These are phyloP conservation scores for Pleuronectes platessa DNA, from an alignment of 2,113 vertebrate species.

Conservation along the genomic window DNA sequence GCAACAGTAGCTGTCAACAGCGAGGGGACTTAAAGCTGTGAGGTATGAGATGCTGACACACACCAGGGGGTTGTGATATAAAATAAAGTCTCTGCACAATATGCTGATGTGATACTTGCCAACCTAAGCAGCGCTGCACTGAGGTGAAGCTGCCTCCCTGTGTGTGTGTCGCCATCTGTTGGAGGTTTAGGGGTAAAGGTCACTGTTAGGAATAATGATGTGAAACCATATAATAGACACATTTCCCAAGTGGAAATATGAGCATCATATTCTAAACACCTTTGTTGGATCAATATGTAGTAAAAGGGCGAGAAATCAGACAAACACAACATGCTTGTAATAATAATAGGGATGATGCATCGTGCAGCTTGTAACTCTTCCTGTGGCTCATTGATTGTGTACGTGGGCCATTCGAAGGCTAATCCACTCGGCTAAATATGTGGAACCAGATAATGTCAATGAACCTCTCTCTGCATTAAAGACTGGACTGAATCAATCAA, in stretches of 20 bases:
- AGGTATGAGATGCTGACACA: not conserved
- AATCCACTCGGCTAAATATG: slow-evolving; percentile 56
- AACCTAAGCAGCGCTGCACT: not conserved
- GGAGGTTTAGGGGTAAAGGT: slow-evolving; percentile 33
- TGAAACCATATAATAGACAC: not conserved
- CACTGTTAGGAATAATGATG: not conserved
- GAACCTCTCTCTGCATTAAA: slow-evolving; percentile 46
- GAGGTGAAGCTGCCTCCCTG: not conserved
- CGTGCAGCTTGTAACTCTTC: slow-evolving; percentile 2
- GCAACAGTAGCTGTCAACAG: slow-evolving; percentile 1
- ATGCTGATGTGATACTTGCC: not conserved
- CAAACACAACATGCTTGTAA: slow-evolving; percentile 5
- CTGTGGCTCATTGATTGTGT: slow-evolving; percentile 48
- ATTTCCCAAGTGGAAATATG: not conserved
- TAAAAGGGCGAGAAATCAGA: not conserved
- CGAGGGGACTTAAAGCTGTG: not conserved
- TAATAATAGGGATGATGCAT: slow-evolving; percentile 25
- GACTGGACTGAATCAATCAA: slow-evolving; percentile 57
- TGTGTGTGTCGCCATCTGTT: slow-evolving; percentile 73
- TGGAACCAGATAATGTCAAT: slow-evolving; percentile 41
- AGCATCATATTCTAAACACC: not conserved
- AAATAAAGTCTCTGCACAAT: not conserved
- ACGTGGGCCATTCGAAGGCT: slow-evolving; percentile 38
- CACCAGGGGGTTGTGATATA: not conserved
- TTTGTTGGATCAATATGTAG: not conserved